Evolutionary conservation across 2,888 invertebrate genomes (phyloP).

Genomic region (Coecobrya sp.): DNA sequence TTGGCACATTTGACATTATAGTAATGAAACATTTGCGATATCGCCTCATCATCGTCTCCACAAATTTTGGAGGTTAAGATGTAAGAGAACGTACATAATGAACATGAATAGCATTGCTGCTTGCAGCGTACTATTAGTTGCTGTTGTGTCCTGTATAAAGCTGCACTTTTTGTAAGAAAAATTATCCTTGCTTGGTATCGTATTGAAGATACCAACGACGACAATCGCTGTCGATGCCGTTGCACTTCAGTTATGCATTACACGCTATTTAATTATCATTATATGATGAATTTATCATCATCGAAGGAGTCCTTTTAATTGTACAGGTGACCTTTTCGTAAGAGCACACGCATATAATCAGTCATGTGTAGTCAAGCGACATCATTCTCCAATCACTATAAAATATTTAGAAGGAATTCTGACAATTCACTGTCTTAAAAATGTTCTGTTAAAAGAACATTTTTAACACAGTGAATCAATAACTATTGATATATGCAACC

Average conservation of each 20-base stretch:
- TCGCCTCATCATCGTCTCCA: neutral
- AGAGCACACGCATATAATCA: neutral
- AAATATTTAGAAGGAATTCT: conserved; percentile 30
- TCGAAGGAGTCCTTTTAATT: conserved; percentile 35
- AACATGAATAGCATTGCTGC: neutral
- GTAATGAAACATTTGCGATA: neutral
- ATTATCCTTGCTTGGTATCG: neutral
- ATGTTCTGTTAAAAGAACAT: too few species aligned
- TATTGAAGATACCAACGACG: neutral
- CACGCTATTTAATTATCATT: neutral
- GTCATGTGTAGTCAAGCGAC: neutral
- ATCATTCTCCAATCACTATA: conserved; percentile 11
- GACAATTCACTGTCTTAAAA: neutral
- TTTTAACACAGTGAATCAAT: too few species aligned
- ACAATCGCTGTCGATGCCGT: neutral
- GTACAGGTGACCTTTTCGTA: conserved; percentile 38
- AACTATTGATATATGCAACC: too few species aligned
- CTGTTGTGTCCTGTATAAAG: neutral
- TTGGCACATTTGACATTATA: too few species aligned
- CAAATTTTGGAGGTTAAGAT: conserved; percentile 8
- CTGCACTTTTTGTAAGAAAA: neutral
- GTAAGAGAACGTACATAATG: neutral
- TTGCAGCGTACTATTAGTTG: neutral
- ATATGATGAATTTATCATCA: conserved; percentile 52
- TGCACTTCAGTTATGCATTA: conserved; percentile 1